Base-by-base conservation (phyloP, 1,140 invertebrate genomes). In the Diachasma alloeum region DNA sequence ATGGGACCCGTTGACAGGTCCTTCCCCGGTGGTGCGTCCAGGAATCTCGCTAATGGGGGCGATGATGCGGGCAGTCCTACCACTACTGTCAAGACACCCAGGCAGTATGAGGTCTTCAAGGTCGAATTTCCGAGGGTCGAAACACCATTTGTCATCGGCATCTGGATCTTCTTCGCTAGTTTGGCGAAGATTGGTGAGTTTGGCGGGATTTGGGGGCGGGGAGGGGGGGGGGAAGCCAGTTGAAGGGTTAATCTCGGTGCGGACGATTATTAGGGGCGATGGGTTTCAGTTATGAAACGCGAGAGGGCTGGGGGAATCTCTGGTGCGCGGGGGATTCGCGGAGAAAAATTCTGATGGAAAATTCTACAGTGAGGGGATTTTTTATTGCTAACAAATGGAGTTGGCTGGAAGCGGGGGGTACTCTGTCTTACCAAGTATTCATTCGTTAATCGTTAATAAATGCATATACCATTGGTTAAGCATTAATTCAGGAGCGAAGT, bases 141-240 rank as follows among this genome's bases (percentile, higher is more conserved):
- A 87, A 96, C 95, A 3, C 97, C 97, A 0, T 97, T 98, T 87
- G 93, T 98, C 79, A 98, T 98, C 78, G 95, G 96, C 10, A 90
- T 98, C 74, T 98, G 97, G 97, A 97, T 98, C 82, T 94, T 98
- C 81, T 96, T 96, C 81, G 96, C 97, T 22, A 97, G 96, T 86
- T 90, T 98, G 81, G 96, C 97, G 3, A 98, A 98, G 93, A 98
- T 98, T 84, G 97, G 97, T 98, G 87, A 94, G 94, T 91, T 36
- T 69, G 1, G 19, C 26, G 0, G 42, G 17, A 19, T 5, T 42
- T 39, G 53, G 31, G 31, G 31, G 31, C 2, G 31, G 31, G 6
- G 31, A 6, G 6, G 31, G 31, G 6, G 31, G 31, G 36, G 63
- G 13, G 73, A 48, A 56, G 48, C 66, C 67, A 67, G 63, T 75